Base-by-base conservation (phyloP, 2,797 vertebrate species). In the Remorina albescens region DNA sequence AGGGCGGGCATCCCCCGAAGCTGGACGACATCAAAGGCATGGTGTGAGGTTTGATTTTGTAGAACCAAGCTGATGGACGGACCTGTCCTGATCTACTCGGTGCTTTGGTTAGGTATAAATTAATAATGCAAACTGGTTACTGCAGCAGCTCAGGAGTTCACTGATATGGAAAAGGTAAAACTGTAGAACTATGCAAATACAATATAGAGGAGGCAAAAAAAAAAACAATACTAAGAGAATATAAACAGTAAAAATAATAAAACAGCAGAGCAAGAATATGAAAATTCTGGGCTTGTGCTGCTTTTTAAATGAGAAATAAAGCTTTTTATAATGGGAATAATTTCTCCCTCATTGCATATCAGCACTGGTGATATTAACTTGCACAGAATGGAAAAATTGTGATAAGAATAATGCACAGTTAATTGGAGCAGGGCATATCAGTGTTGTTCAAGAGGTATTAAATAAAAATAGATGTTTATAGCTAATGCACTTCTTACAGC, bases 21-120 rank as follows among this genome's bases (percentile, higher is more conserved):
- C 78, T 87, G 55, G 86, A 85, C 30, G 86, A 89, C 12, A 80
- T 92, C 11, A 83, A 94, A 34, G 76, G 89, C 73, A 86, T 92
- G 79, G 77, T 90, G 67, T 93, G 82, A n/a, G n/a, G n/a, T n/a
- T n/a, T n/a, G n/a, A n/a, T n/a, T 56, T 39, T 49, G 49, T 49
- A 53, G 30, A 34, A 23, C 44, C 44, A 36, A 36, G 36, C 30
- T 13, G 42, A 26, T 25, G 2, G 8, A 28, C 50, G 2, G 8
- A 28, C 50, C 28, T 54, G 5, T 54, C 28, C 28, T 19, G 16
- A 63, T 32, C n/a, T 34, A 18, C 12, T 18, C 26, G 4, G 9
- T n/a, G 12, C 19, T 41, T 19, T 44, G 41, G 26, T 44, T 3
- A 9, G 30, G 36, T 12, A 34, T 34, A 15, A 63, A 25, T 5